Evolutionary conservation across 2,113 vertebrate genomes (phyloP).

Genomic region (Myotis brandtii): DNA sequence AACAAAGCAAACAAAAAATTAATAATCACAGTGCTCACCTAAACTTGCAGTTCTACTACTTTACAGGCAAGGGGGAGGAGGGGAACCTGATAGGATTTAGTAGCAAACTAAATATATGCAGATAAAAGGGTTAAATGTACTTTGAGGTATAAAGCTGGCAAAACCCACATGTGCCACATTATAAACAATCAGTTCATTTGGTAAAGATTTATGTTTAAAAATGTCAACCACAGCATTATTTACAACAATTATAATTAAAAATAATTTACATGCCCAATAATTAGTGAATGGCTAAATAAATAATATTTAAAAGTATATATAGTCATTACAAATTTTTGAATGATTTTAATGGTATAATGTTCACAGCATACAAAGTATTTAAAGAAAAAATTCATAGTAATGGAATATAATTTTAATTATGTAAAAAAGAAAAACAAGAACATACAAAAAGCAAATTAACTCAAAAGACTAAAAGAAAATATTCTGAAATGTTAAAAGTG

Average conservation of each 20-base stretch:
- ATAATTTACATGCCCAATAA: conserved; percentile 5
- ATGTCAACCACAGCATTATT: conserved; percentile 9
- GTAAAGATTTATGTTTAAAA: conserved; percentile 45
- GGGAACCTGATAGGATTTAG: not conserved
- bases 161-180: not conserved
- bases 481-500: not conserved
- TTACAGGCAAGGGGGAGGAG: not conserved
- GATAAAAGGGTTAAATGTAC: not conserved
- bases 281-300: conserved; percentile 10
- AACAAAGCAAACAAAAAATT: conserved; percentile 43
- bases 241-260: conserved; percentile 22
- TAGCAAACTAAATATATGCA: conserved; percentile 31
- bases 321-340: conserved; percentile 5
- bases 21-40: not conserved
- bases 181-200: conserved; percentile 18
- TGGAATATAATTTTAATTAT: conserved; percentile 28
- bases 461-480: not conserved
- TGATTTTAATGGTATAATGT: conserved; percentile 39
- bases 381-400: not conserved
- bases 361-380: conserved; percentile 14
- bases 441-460: not conserved
- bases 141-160: not conserved
- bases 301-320: not conserved
- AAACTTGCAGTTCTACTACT: not conserved
- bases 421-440: conserved; percentile 40